Conservation (phyloP, 2,888 invertebrate species). For the Spodoptera exigua region DNA sequence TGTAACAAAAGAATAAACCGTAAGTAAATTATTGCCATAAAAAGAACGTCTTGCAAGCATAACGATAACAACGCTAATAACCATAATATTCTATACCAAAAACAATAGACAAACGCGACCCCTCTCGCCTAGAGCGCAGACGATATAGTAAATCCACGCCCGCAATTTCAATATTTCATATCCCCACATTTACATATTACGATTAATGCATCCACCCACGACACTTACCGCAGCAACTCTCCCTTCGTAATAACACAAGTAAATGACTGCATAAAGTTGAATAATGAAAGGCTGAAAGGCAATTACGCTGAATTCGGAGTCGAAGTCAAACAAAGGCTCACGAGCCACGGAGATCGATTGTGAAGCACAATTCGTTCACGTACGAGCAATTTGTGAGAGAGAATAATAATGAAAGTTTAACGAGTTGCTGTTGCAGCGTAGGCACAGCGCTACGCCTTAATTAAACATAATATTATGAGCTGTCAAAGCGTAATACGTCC, state of each 20-base stretch:
- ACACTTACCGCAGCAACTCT: slow-evolving; percentile 82
- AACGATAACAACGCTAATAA: slow-evolving; percentile 41
- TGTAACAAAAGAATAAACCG: slow-evolving; percentile 86
- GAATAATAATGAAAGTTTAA: slow-evolving; percentile 88
- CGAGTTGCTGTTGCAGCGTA: slow-evolving; percentile 78
- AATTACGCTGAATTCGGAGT: slow-evolving; percentile 88
- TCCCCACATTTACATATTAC: slow-evolving; percentile 86
- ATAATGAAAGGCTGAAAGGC: slow-evolving; percentile 89
- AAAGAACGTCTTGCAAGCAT: slow-evolving; percentile 2
- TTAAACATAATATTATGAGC: slow-evolving; percentile 82
- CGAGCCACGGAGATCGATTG: slow-evolving; percentile 84
- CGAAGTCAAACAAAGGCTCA: slow-evolving; percentile 88
- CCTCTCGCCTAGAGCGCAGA: slow-evolving; percentile 61
- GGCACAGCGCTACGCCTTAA: slow-evolving; percentile 74
- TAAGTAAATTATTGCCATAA: slow-evolving; percentile 1
- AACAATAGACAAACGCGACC: slow-evolving; percentile 64
- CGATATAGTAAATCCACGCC: slow-evolving; percentile 75
- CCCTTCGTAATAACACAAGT: slow-evolving; percentile 88
- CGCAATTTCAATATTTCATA: slow-evolving; percentile 86
- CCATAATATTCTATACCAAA: slow-evolving; percentile 48
- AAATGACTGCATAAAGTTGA: slow-evolving; percentile 89
- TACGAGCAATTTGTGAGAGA: slow-evolving; percentile 86
- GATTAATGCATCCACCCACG: slow-evolving; percentile 88
- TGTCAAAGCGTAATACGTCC: slow-evolving; percentile 70
- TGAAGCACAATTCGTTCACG: slow-evolving; percentile 86